These are phyloP conservation scores for Labeo calbasu DNA, from an alignment of 2,797 vertebrate genomes.

Conservation along the genomic window DNA sequence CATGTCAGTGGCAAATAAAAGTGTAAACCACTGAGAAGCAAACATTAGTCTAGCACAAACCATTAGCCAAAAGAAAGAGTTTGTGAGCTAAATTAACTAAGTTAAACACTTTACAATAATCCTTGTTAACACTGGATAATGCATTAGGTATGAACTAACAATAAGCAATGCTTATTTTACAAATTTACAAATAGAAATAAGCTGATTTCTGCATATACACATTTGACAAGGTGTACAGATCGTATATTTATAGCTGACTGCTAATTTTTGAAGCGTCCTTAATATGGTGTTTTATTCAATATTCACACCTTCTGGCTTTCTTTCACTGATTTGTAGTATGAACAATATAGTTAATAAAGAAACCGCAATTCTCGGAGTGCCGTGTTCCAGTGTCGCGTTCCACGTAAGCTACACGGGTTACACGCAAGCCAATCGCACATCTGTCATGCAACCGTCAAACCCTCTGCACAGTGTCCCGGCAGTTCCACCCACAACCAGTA, in stretches of 20 bases:
- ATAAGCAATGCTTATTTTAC: too few relatives aligned
- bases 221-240: not conserved
- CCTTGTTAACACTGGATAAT: not conserved
- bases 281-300: not conserved
- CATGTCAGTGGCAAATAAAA: not conserved
- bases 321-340: not conserved
- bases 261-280: not conserved
- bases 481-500: slow-evolving; percentile 72
- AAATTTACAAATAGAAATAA: not conserved
- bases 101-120: not conserved
- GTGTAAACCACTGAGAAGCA: not conserved
- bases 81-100: not conserved
- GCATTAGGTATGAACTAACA: not conserved
- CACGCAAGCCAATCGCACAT: not conserved
- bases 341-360: not conserved
- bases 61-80: not conserved
- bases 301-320: not conserved
- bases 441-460: not conserved
- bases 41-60: not conserved
- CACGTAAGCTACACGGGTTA: slow-evolving; percentile 16
- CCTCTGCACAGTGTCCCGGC: slow-evolving; percentile 42
- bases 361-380: not conserved
- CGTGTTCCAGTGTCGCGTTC: not conserved
- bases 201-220: not conserved
- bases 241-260: too few relatives aligned